A percentile compares a stretch with the other conserved stretches of the same genome.
These are phyloP conservation scores for Syngnathus typhle DNA, from an alignment of 2,113 vertebrate species.

Conservation along the genomic window DNA sequence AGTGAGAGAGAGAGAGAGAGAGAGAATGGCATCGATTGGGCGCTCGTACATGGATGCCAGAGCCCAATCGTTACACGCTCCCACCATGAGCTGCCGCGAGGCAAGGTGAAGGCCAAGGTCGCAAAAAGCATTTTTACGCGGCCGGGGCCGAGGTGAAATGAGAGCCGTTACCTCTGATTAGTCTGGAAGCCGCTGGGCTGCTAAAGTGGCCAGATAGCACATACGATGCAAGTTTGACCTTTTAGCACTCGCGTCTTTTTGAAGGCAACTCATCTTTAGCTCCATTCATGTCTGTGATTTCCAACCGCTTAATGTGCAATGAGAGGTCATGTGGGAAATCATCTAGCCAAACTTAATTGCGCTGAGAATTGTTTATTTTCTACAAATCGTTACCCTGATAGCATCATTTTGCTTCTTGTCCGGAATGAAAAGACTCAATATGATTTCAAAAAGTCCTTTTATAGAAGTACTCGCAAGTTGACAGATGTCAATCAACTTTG, in stretches of 20 bases:
- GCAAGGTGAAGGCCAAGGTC: conserved; percentile 59
- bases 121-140: conserved; percentile 26
- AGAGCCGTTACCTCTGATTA: neutral
- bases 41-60: conserved; percentile 32
- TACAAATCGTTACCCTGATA: neutral
- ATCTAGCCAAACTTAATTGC: neutral
- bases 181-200: neutral
- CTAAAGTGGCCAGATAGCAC: neutral
- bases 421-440: too few relatives aligned
- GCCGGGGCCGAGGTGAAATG: conserved; percentile 25
- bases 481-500: too few relatives aligned
- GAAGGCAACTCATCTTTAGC: neutral
- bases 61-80: conserved; percentile 47
- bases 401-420: neutral
- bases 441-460: too few relatives aligned
- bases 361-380: neutral
- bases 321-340: neutral
- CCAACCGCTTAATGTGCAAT: neutral
- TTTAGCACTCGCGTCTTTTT: neutral
- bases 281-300: neutral
- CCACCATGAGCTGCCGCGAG: conserved; percentile 24
- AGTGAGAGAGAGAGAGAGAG: conserved; percentile 27
- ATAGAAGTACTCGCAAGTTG: too few relatives aligned
- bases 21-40: conserved; percentile 46
- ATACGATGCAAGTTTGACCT: neutral